Evolutionary conservation across 2,797 vertebrate genomes (phyloP), one percentile per base, ranked within the genome.

Genomic region (Lutra lutra): DNA sequence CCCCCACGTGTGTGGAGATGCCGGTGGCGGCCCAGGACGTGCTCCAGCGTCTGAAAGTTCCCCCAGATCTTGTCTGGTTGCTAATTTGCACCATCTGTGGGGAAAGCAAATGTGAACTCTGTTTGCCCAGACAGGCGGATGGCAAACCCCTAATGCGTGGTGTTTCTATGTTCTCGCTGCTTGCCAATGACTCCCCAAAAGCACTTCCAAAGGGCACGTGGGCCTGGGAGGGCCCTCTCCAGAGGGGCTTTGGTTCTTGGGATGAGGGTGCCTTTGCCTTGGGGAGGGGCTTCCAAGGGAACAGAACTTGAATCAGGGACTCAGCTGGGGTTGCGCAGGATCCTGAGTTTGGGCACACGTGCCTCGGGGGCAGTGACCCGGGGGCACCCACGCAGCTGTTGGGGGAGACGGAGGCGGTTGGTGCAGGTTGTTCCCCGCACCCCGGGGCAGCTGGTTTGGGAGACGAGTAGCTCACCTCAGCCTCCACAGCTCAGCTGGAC

Each of bases 381-480:
- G 62, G 20, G 23, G 70, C 5, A 21, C 72, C 35, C 46, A 5
- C 1, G 51, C 48, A 35, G 73, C 48, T 7, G 3, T 2, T 29
- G 0, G 27, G 38, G 48, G 9, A 4, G 27, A 13, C 1, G 9
- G 29, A 23, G 23, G 38, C 11, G 13, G 75, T n/a, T 25, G 46
- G n/a, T 0, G 2, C 25, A 0, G 9, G 15, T 32, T 21, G 3
- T 7, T 20, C 7, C 32, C 1, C 0, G 5, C 1, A 0, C 13
- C 15, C 20, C 0, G 1, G 27, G 35, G 56, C 43, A 68, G 89
- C 97, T 97, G 97, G 91, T 94, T 96, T 48, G 92, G 83, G 89
- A 98, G 98, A 97, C 98, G 98, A 98, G 98, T 98, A 97, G 95
- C 96, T 98, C 64, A 23, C 95, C 92, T 94, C 90, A 75, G 92